Evolutionary conservation across 2,797 vertebrate species (phyloP).

Genomic region (Hippoglossus hippoglossus): DNA sequence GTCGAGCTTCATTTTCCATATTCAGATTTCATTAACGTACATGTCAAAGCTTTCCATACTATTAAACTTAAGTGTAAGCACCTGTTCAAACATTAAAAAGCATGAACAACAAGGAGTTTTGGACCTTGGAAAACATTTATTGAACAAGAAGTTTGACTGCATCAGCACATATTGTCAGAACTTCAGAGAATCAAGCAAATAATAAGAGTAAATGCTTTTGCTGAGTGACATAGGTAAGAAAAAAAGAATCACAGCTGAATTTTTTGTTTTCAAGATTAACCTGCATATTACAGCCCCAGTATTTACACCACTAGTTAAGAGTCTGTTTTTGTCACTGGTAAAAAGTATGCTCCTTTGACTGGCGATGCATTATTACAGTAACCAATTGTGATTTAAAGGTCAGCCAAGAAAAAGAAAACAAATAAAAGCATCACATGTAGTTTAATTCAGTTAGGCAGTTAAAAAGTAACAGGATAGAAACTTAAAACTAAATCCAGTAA

Average conservation of each 20-base stretch:
- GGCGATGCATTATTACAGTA: conserved; percentile 27
- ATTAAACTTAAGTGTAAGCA: neutral
- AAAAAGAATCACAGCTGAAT: conserved; percentile 36
- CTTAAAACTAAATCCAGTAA: conserved; percentile 55
- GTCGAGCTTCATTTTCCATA: neutral
- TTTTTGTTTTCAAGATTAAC: conserved; percentile 24
- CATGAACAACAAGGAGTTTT: neutral
- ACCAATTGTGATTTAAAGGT: conserved; percentile 28
- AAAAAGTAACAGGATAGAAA: conserved; percentile 76
- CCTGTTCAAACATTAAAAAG: neutral
- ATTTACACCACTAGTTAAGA: conserved; percentile 30
- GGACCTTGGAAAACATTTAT: conserved; percentile 75
- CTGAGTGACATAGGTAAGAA: conserved; percentile 42
- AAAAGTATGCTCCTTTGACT: conserved; percentile 8
- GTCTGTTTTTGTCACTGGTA: conserved; percentile 20
- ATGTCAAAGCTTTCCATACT: neutral
- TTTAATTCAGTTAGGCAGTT: conserved; percentile 86
- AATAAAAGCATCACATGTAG: conserved; percentile 58
- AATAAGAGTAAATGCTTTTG: conserved; percentile 33
- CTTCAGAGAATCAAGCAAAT: conserved; percentile 39
- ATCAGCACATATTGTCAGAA: conserved; percentile 51
- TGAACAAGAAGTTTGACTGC: conserved; percentile 66
- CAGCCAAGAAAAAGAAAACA: conserved; percentile 47
- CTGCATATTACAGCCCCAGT: conserved; percentile 45
- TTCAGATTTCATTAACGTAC: neutral